Conservation (phyloP, 2,113 vertebrate genomes). For the Laticauda laticaudata region DNA sequence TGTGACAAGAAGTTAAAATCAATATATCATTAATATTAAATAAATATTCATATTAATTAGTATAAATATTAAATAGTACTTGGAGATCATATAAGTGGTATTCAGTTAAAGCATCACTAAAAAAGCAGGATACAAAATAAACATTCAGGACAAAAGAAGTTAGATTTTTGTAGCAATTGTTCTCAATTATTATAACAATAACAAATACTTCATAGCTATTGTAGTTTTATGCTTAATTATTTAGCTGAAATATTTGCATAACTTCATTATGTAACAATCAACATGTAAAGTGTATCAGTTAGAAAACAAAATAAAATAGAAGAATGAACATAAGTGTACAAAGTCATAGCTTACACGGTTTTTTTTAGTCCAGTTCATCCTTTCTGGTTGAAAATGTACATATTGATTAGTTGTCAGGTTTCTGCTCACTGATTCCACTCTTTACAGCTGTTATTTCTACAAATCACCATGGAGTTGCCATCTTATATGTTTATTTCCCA, state of each 20-base stretch:
- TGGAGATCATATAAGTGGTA: neutral
- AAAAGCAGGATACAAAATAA: neutral
- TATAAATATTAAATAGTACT: too few relatives aligned
- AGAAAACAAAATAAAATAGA: neutral
- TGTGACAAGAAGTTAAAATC: too few relatives aligned
- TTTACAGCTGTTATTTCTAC: conserved; percentile 1
- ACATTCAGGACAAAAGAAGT: neutral
- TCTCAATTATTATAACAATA: neutral
- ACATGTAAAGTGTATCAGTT: neutral
- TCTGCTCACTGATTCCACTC: neutral
- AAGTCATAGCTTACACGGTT: neutral
- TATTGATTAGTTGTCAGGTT: conserved; percentile 4
- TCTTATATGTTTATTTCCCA: neutral
- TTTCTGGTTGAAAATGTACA: neutral
- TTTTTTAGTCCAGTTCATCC: neutral
- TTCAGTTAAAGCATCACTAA: neutral
- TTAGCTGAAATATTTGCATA: neutral
- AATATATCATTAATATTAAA: too few relatives aligned
- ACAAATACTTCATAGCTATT: neutral
- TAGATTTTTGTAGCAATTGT: too few relatives aligned
- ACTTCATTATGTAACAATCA: neutral
- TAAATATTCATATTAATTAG: too few relatives aligned
- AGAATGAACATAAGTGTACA: neutral
- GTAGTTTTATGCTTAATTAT: neutral
- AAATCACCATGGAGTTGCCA: conserved; percentile 3